phyloP scores from a whole-genome alignment of 2,113 vertebrate genomes.

The Sylvilagus bachmani region DNA sequence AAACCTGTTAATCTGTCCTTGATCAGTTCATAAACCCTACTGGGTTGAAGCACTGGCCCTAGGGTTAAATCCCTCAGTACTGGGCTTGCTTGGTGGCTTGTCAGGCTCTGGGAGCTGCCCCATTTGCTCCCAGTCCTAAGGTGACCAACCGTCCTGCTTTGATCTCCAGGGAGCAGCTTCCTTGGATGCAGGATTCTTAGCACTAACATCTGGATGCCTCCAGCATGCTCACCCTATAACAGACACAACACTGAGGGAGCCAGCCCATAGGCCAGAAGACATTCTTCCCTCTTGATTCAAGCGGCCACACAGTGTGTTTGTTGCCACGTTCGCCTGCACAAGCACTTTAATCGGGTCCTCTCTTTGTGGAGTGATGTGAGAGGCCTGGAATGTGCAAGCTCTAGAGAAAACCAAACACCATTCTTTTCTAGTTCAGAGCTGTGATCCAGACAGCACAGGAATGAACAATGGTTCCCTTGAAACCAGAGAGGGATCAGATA shows the following conservation, averaged over 20 bases:
- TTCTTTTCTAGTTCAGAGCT: slow-evolving; percentile 58
- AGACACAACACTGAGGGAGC: neutral
- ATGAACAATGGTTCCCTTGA: slow-evolving; percentile 67
- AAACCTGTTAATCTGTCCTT: neutral
- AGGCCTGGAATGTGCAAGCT: slow-evolving; percentile 76
- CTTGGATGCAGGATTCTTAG: neutral
- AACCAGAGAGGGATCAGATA: slow-evolving; percentile 11
- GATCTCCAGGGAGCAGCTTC: neutral
- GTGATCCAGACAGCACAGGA: slow-evolving; percentile 29
- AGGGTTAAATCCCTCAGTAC: neutral
- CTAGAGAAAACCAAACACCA: slow-evolving; percentile 67
- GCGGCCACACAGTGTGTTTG: neutral
- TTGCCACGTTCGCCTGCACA: slow-evolving; percentile 46
- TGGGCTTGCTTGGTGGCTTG: neutral
- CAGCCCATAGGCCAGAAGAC: neutral
- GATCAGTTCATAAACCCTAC: neutral
- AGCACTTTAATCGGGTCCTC: slow-evolving; percentile 32
- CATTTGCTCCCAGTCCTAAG: neutral
- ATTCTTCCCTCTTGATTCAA: neutral
- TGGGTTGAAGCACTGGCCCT: neutral
- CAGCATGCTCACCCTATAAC: neutral
- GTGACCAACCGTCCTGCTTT: neutral
- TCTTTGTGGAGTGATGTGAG: slow-evolving; percentile 61
- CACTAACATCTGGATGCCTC: neutral
- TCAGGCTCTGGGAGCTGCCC: neutral